These are phyloP conservation scores for Zoanthus gigantus DNA, from an alignment of 92 coral and sea anemone species.

Conservation along the genomic window DNA sequence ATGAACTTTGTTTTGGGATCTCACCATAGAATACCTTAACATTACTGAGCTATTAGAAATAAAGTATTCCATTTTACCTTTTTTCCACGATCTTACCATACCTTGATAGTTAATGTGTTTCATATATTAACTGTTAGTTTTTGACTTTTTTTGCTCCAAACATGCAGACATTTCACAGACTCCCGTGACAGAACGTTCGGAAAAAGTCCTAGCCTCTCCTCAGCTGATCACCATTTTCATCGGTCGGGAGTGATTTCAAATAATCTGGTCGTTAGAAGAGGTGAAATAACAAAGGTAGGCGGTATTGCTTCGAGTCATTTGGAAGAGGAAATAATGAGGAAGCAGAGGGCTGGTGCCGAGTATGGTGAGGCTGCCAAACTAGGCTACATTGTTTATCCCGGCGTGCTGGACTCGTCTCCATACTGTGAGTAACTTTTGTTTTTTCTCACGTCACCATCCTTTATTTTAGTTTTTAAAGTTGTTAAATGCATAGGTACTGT, in stretches of 20 bases:
- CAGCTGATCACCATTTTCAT: neutral
- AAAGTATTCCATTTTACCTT: no score
- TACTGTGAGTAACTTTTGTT: neutral
- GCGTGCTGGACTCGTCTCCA: neutral
- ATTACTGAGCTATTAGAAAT: no score
- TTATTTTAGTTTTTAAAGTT: neutral
- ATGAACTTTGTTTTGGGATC: no score
- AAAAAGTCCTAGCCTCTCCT: neutral
- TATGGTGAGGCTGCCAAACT: slow-evolving; percentile 15
- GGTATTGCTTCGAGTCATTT: neutral
- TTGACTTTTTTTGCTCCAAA: neutral
- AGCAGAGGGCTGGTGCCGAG: slow-evolving; percentile 37
- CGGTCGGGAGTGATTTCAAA: slow-evolving; percentile 2
- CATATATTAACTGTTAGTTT: neutral
- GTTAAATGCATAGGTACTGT: no score
- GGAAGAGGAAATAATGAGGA: slow-evolving; percentile 31
- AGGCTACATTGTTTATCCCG: slow-evolving; percentile 13
- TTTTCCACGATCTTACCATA: no score
- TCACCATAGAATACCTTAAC: no score
- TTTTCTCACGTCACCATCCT: no score
- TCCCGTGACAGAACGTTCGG: neutral
- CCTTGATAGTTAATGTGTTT: no score
- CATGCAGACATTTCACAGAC: neutral
- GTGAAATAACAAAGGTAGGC: neutral
- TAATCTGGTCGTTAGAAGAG: slow-evolving; percentile 9